Evolutionary conservation across 2,888 invertebrate genomes (phyloP).

Genomic region (Scaptomyza cyrtandrae): DNA sequence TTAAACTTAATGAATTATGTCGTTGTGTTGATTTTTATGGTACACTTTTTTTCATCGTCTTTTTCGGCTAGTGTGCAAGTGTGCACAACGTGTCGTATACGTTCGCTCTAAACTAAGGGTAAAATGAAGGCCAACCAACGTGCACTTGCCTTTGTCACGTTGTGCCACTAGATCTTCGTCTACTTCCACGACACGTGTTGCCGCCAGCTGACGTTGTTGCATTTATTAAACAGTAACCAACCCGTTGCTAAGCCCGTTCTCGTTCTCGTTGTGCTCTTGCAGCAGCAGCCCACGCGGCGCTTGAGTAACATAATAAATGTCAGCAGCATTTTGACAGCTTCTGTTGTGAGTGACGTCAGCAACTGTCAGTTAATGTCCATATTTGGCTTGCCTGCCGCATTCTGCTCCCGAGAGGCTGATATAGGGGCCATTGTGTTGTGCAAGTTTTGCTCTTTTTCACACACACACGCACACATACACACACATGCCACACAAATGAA

Average conservation of each 20-base stretch:
- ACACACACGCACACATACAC: background rate
- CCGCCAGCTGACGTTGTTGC: slow-evolving; percentile 26
- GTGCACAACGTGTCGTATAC: slow-evolving; percentile 61
- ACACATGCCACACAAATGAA: slow-evolving; percentile 26
- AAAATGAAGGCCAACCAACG: slow-evolving; percentile 37
- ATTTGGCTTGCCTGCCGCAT: slow-evolving; percentile 21
- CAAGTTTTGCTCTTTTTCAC: slow-evolving; percentile 32
- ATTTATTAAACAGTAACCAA: slow-evolving; percentile 25
- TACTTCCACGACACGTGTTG: slow-evolving; percentile 28
- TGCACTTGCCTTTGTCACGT: slow-evolving; percentile 19
- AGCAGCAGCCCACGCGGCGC: slow-evolving; percentile 20
- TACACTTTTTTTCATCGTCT: background rate
- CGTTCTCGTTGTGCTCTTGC: background rate
- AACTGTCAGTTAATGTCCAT: slow-evolving; percentile 48
- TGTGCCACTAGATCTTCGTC: slow-evolving; percentile 36
- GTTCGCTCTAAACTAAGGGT: slow-evolving; percentile 28
- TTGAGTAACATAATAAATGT: slow-evolving; percentile 55
- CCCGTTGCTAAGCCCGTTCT: background rate
- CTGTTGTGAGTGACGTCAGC: slow-evolving; percentile 58
- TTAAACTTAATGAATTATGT: slow-evolving; percentile 75
- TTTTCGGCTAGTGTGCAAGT: slow-evolving; percentile 39
- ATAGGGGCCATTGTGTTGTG: slow-evolving; percentile 10
- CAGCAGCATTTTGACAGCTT: slow-evolving; percentile 40
- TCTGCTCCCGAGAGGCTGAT: slow-evolving; percentile 10
- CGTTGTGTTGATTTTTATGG: slow-evolving; percentile 64